Evolutionary conservation across 2,113 vertebrate genomes (phyloP).

Genomic region (Podarcis raffonei): DNA sequence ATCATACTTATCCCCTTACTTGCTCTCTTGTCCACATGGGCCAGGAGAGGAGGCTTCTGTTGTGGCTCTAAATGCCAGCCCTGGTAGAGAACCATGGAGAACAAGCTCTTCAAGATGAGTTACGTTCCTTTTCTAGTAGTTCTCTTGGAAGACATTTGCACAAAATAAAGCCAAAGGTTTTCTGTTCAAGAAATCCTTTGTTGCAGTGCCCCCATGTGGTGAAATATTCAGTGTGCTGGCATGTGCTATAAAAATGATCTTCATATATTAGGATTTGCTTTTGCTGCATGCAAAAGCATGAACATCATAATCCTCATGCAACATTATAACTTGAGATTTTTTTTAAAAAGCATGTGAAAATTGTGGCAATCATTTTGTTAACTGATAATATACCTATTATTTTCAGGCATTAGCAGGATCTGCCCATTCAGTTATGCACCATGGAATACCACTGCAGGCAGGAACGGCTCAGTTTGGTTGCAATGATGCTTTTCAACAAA

Average conservation of each 20-base stretch:
- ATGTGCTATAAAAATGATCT: background rate
- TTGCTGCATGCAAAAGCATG: background rate
- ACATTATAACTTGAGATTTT: background rate
- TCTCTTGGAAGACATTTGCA: background rate
- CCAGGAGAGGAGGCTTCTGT: background rate
- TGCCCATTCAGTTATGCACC: slow-evolving; percentile 90
- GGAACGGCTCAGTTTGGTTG: slow-evolving; percentile 93
- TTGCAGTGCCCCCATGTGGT: slow-evolving; percentile 27
- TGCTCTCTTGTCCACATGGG: background rate
- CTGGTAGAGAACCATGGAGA: background rate
- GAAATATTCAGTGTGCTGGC: background rate
- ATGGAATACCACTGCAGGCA: slow-evolving; percentile 92
- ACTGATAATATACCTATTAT: background rate
- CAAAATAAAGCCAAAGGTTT: background rate
- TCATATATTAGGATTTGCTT: background rate
- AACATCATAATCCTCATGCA: background rate
- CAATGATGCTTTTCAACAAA: slow-evolving; percentile 93
- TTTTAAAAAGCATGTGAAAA: background rate
- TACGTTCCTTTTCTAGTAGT: background rate
- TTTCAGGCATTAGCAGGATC: slow-evolving; percentile 87
- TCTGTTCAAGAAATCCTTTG: background rate
- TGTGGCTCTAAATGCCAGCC: background rate
- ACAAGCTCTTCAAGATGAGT: background rate
- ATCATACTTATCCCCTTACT: background rate
- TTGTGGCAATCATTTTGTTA: background rate